Evolutionary conservation across 2,888 invertebrate genomes (phyloP).

Genomic region (Taenaris catops): DNA sequence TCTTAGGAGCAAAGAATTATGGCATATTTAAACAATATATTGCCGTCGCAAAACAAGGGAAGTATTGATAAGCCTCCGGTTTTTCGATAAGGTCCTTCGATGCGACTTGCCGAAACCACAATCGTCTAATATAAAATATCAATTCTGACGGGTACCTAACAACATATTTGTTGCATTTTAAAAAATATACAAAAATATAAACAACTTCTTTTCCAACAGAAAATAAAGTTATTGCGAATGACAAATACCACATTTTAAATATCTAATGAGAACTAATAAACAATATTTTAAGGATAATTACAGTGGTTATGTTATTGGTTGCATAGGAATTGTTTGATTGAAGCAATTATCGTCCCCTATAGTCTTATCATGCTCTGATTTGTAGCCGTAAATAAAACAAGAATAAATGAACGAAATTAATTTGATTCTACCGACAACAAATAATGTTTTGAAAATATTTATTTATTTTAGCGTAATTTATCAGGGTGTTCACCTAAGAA

Average conservation of each 20-base stretch:
- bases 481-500: too few relatives aligned
- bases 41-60: constrained; percentile 62
- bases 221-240: constrained; percentile 13
- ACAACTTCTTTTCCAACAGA: constrained; percentile 3
- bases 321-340: constrained; percentile 72
- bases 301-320: constrained; percentile 47
- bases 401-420: constrained; percentile 21
- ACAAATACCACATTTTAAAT: constrained; percentile 47
- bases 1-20: constrained; percentile 73
- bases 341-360: constrained; percentile 46
- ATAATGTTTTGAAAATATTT: too few relatives aligned
- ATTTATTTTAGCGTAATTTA: too few relatives aligned
- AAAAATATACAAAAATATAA: constrained; percentile 16
- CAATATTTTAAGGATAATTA: constrained; percentile 62
- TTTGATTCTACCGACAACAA: constrained; percentile 22
- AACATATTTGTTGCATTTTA: too few relatives aligned
- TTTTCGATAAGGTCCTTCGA: constrained; percentile 55
- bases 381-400: constrained; percentile 20
- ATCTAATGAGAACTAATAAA: constrained; percentile 70
- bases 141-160: too few relatives aligned
- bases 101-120: constrained; percentile 42
- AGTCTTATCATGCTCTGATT: constrained; percentile 35
- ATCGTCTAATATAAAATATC: too few relatives aligned
- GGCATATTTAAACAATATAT: constrained; percentile 74
- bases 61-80: constrained; percentile 58